Evolutionary conservation across 2,888 invertebrate species (phyloP).

Genomic region (Brassicogethes aeneus): DNA sequence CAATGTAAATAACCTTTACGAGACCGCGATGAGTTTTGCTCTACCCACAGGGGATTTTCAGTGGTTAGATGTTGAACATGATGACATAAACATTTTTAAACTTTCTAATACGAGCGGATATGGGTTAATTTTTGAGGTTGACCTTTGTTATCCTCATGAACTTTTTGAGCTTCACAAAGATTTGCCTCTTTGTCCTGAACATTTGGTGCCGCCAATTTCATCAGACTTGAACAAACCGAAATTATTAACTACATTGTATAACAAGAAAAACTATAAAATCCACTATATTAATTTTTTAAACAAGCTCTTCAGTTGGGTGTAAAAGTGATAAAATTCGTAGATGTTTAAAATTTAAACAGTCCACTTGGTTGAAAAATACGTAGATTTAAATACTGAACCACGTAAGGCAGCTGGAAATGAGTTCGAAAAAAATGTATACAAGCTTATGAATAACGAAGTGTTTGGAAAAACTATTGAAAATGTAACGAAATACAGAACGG

Average conservation of each 20-base stretch:
- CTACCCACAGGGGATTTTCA: too few species aligned
- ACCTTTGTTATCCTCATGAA: background rate
- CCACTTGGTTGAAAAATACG: constrained; percentile 1
- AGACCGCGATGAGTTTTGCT: too few species aligned
- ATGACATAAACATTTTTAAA: background rate
- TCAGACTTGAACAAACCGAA: background rate
- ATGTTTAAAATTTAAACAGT: constrained; percentile 6
- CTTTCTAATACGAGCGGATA: too few species aligned
- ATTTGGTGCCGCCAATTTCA: too few species aligned
- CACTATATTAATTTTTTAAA: constrained; percentile 5
- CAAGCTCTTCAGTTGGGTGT: constrained; percentile 4
- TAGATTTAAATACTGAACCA: constrained; percentile 6
- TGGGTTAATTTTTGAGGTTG: too few species aligned
- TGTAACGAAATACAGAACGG: too few species aligned
- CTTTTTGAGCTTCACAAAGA: too few species aligned
- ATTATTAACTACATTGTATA: too few species aligned
- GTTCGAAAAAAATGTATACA: constrained; percentile 6
- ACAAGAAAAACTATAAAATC: background rate
- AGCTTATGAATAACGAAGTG: constrained; percentile 2
- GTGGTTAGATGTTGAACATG: background rate
- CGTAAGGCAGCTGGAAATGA: too few species aligned
- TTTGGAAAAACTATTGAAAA: too few species aligned
- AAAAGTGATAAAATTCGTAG: constrained; percentile 3
- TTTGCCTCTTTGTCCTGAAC: too few species aligned
- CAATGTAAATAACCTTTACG: too few species aligned